A percentile compares a stretch with the other conserved stretches of the same genome.
Evolutionary conservation across 64 coral and sea anemone species (phyloP).

Genomic region (Stylophora pistillata): DNA sequence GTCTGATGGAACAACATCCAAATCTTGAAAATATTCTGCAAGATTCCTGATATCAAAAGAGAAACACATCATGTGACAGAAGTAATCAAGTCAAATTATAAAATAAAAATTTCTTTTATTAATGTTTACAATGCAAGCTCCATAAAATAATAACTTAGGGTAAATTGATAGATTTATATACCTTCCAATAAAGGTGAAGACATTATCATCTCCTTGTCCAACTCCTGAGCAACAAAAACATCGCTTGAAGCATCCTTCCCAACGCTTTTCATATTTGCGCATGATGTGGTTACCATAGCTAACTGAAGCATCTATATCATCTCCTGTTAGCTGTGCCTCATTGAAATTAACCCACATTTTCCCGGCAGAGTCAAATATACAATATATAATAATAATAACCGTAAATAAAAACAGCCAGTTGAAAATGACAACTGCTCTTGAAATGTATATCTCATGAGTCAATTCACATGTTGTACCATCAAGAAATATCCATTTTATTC

Average conservation of each 20-base stretch:
- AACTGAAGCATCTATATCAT: constrained; percentile 34
- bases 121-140: no score
- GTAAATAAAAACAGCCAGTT: constrained; percentile 96
- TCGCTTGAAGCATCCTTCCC: constrained; percentile 84
- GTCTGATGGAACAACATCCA: constrained; percentile 96
- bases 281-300: constrained; percentile 76
- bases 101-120: no score
- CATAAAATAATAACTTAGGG: no score
- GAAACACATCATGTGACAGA: neutral
- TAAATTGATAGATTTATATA: constrained; percentile 2
- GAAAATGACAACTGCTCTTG: constrained; percentile 85
- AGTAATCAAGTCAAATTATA: neutral
- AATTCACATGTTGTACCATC: constrained; percentile 46
- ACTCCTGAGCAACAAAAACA: constrained; percentile 74
- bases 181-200: constrained; percentile 96
- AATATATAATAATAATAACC: constrained; percentile 70
- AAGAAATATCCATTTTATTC: constrained; percentile 96
- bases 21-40: constrained; percentile 91
- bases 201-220: constrained; percentile 91
- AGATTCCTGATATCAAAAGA: constrained; percentile 61
- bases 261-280: constrained; percentile 74
- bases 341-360: constrained; percentile 80
- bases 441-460: constrained; percentile 73
- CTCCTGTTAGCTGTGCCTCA: constrained; percentile 53
- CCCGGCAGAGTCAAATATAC: constrained; percentile 96